Conservation (phyloP, 1,140 invertebrate species). For the Luehdorfia chinensis region DNA sequence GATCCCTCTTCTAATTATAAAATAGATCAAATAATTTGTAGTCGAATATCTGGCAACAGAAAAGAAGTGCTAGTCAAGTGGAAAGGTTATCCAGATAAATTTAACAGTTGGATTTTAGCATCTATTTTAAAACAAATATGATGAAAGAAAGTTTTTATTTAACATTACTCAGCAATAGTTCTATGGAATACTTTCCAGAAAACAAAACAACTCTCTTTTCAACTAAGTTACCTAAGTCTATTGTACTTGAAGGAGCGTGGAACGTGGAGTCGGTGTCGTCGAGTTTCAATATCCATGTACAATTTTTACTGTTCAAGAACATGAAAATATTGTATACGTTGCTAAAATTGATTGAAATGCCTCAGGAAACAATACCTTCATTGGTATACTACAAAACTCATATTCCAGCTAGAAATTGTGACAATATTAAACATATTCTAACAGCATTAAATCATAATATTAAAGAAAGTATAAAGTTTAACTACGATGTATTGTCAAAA, state of each 20-base stretch:
- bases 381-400: conserved; percentile 24
- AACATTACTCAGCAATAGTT: conserved; percentile 36
- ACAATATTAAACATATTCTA: conserved; percentile 28
- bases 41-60: conserved; percentile 27
- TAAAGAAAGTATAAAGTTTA: conserved; percentile 20
- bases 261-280: conserved; percentile 30
- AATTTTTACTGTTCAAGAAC: conserved; percentile 34
- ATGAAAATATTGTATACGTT: conserved; percentile 29
- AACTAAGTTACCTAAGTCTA: conserved; percentile 39
- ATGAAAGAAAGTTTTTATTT: conserved; percentile 35
- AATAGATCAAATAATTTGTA: conserved; percentile 35
- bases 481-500: conserved; percentile 25
- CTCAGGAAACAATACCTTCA: conserved; percentile 15
- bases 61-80: conserved; percentile 34
- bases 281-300: conserved; percentile 45
- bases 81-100: conserved; percentile 38
- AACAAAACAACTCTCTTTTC: conserved; percentile 37
- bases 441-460: conserved; percentile 22
- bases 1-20: conserved; percentile 21
- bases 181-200: conserved; percentile 36
- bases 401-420: conserved; percentile 33
- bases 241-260: conserved; percentile 36
- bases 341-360: conserved; percentile 13
- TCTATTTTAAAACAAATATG: too few relatives aligned
- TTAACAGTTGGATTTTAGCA: conserved; percentile 27